Evolutionary conservation across 2,797 vertebrate species (phyloP).

Genomic region (Poecilia gillii): DNA sequence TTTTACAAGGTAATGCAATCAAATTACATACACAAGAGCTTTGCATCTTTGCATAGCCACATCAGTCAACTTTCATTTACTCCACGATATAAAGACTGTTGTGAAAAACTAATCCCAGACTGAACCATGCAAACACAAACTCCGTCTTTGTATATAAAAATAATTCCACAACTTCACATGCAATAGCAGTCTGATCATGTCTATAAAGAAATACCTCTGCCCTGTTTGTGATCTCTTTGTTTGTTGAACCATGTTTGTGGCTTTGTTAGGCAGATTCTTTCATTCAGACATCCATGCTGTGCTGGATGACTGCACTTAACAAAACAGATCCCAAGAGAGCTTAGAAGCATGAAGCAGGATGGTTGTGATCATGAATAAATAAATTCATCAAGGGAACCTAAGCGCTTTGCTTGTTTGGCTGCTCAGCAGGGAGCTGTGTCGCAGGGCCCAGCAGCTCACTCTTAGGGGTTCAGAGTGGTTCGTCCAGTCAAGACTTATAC

Average conservation of each 20-base stretch:
- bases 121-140: not conserved
- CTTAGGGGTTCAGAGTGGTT: slow-evolving; percentile 14
- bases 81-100: not conserved
- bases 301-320: slow-evolving; percentile 20
- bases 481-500: slow-evolving; percentile 30
- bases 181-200: slow-evolving; percentile 7
- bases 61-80: slow-evolving; percentile 1
- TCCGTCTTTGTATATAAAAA: not conserved
- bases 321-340: slow-evolving; percentile 35
- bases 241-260: slow-evolving; percentile 8
- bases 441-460: slow-evolving; percentile 6
- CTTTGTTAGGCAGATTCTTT: slow-evolving; percentile 29
- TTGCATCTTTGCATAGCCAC: not conserved
- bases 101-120: not conserved
- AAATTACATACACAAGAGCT: slow-evolving; percentile 1
- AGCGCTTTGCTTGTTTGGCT: slow-evolving; percentile 21
- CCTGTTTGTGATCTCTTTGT: slow-evolving; percentile 20
- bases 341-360: slow-evolving; percentile 6
- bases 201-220: slow-evolving; percentile 17
- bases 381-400: slow-evolving; percentile 22
- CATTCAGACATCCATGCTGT: slow-evolving; percentile 25
- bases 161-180: not conserved
- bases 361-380: slow-evolving; percentile 46
- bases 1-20: not conserved
- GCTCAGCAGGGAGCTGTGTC: slow-evolving; percentile 27